phyloP scores from a whole-genome alignment of 2,888 invertebrate species.

The Agrypnus murinus region DNA sequence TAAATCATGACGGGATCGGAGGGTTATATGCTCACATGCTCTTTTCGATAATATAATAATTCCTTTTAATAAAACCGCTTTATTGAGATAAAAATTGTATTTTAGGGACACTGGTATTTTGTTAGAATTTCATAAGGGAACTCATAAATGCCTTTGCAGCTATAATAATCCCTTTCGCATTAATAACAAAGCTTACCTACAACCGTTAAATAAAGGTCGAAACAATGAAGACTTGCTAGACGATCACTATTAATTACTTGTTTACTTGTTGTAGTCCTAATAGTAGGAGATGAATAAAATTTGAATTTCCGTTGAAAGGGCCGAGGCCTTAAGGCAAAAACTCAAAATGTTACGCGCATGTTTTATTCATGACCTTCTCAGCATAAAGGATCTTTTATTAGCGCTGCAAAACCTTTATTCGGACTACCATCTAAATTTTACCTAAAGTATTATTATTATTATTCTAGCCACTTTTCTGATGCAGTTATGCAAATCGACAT shows the following conservation, averaged over 20 bases:
- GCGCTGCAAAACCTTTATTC: slow-evolving; percentile 12
- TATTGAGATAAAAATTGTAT: too few species aligned
- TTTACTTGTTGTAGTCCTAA: too few species aligned
- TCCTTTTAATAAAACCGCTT: too few species aligned
- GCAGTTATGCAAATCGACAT: slow-evolving; percentile 26
- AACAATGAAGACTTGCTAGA: too few species aligned
- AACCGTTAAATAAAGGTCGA: too few species aligned
- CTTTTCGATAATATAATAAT: too few species aligned
- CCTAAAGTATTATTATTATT: slow-evolving; percentile 7
- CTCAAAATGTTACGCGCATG: slow-evolving; percentile 20
- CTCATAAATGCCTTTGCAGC: too few species aligned
- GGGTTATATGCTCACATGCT: too few species aligned
- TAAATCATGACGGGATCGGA: neutral
- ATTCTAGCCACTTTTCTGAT: neutral
- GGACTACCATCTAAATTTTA: slow-evolving; percentile 13
- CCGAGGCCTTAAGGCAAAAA: slow-evolving; percentile 17
- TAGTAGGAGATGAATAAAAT: slow-evolving; percentile 29
- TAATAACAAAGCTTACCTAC: too few species aligned
- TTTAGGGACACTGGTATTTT: too few species aligned
- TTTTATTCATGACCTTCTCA: slow-evolving; percentile 37
- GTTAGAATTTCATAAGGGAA: too few species aligned
- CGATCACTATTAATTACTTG: slow-evolving; percentile 31
- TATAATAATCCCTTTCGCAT: too few species aligned
- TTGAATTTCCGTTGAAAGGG: slow-evolving; percentile 33
- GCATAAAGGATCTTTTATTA: slow-evolving; percentile 27